Evolutionary conservation across 2,113 vertebrate species (phyloP).

Genomic region (Equus przewalskii): DNA sequence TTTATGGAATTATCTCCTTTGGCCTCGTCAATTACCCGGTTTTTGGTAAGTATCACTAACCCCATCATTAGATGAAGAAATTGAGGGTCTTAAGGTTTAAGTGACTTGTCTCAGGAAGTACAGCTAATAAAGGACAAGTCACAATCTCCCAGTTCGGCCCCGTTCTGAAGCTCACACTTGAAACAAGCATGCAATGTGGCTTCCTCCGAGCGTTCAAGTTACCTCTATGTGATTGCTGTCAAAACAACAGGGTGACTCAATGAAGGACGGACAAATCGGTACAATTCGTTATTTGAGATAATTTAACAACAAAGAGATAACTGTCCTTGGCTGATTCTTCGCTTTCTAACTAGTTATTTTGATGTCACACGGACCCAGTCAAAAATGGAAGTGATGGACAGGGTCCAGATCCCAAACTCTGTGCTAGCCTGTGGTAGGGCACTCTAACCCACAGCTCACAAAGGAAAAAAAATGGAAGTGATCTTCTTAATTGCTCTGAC

Average conservation of each 20-base stretch:
- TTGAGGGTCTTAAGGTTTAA: background rate
- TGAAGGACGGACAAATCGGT: background rate
- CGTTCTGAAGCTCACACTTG: background rate
- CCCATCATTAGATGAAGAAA: background rate
- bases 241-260: background rate
- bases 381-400: background rate
- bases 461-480: background rate
- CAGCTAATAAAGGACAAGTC: background rate
- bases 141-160: background rate
- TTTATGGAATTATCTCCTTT: background rate
- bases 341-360: background rate
- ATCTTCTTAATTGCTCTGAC: background rate
- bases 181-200: background rate
- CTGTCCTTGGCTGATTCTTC: background rate
- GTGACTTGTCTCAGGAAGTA: background rate
- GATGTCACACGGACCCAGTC: background rate
- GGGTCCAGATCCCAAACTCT: background rate
- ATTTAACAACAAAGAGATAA: background rate
- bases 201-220: background rate
- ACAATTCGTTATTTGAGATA: background rate
- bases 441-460: accelerated
- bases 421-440: accelerated
- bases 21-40: background rate
- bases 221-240: background rate
- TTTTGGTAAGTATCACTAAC: background rate